Conservation (phyloP, 2,888 invertebrate species). For the Aphodius granarius region DNA sequence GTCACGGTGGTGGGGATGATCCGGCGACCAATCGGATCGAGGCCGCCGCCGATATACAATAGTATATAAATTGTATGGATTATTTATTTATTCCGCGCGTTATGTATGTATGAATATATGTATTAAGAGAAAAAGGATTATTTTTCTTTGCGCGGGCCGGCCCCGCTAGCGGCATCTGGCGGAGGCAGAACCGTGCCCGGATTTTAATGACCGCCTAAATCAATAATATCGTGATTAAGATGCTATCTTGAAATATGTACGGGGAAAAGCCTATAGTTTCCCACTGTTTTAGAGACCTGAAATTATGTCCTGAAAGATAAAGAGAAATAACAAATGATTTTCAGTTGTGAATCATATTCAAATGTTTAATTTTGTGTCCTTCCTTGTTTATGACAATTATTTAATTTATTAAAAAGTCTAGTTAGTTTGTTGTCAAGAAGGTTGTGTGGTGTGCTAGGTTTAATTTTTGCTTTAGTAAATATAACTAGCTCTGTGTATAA, state of each 20-base stretch:
- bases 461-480: too few species aligned
- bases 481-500: too few species aligned
- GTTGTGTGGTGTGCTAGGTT: too few species aligned
- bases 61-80: slow-evolving; percentile 57
- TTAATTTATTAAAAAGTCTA: too few species aligned
- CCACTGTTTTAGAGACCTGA: too few species aligned
- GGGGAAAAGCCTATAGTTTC: too few species aligned
- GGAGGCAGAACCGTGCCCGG: slow-evolving; percentile 35
- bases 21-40: slow-evolving; percentile 35
- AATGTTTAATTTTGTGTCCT: too few species aligned
- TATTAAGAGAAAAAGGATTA: slow-evolving; percentile 32
- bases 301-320: too few species aligned
- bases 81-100: slow-evolving; percentile 57
- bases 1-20: slow-evolving; percentile 35
- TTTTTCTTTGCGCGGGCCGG: slow-evolving; percentile 34
- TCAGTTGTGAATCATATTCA: too few species aligned
- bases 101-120: slow-evolving; percentile 54
- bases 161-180: neutral
- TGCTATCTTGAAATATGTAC: slow-evolving; percentile 22
- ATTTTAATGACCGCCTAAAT: slow-evolving; percentile 46
- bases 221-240: slow-evolving; percentile 43
- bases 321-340: too few species aligned
- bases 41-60: slow-evolving; percentile 51
- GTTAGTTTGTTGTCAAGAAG: too few species aligned
- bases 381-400: too few species aligned